These are phyloP conservation scores for Xenopus petersii DNA, from an alignment of 2,797 vertebrate species.

Conservation along the genomic window DNA sequence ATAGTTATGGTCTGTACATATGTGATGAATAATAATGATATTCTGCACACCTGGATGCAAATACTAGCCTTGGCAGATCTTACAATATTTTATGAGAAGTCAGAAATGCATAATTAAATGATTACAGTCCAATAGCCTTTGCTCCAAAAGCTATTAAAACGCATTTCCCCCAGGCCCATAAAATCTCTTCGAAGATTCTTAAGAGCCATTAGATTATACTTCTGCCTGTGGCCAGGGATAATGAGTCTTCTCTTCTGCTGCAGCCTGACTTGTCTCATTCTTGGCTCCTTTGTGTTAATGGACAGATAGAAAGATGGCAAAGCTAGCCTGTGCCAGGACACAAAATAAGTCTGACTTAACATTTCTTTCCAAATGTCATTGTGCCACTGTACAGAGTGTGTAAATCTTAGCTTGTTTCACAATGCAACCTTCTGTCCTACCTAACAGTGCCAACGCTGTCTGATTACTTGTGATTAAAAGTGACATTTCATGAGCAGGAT, in stretches of 20 bases:
- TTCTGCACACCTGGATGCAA: not conserved
- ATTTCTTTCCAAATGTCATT: slow-evolving; percentile 46
- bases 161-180: slow-evolving; percentile 20
- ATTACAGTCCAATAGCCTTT: slow-evolving; percentile 4
- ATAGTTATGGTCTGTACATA: not conserved
- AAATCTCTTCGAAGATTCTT: slow-evolving; percentile 15
- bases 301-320: slow-evolving; percentile 40
- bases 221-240: slow-evolving; percentile 38
- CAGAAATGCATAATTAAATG: slow-evolving; percentile 15
- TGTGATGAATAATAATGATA: not conserved
- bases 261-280: slow-evolving; percentile 34
- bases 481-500: slow-evolving; percentile 35
- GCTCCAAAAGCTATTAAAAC: slow-evolving; percentile 26
- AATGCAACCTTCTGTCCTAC: slow-evolving; percentile 15
- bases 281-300: slow-evolving; percentile 42
- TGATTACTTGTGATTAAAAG: slow-evolving; percentile 36
- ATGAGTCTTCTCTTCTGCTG: slow-evolving; percentile 29
- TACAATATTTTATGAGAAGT: not conserved
- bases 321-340: slow-evolving; percentile 38
- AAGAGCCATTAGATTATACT: slow-evolving; percentile 8
- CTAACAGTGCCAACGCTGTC: slow-evolving; percentile 14
- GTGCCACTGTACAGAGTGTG: slow-evolving; percentile 38
- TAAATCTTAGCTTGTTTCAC: slow-evolving; percentile 31
- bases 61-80: not conserved
- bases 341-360: slow-evolving; percentile 39